These are phyloP conservation scores for Bos taurus DNA, from an alignment of 2,113 vertebrate genomes.

Conservation along the genomic window DNA sequence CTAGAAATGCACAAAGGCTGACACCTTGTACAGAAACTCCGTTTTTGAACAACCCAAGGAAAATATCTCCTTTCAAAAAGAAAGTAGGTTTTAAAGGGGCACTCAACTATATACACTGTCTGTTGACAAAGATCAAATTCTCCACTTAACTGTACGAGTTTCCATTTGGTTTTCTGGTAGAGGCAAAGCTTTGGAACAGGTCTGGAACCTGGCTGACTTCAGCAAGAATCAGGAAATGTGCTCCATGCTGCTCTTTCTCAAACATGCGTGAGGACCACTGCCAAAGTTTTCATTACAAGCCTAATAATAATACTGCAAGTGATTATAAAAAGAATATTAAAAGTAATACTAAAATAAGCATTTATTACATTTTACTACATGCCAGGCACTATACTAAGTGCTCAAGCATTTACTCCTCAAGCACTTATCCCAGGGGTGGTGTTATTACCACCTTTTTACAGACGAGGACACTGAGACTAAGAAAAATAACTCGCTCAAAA, in stretches of 20 bases:
- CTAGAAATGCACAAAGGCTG: not conserved
- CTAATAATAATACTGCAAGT: not conserved
- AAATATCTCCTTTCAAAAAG: not conserved
- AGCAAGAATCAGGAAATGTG: not conserved
- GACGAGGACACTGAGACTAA: not conserved
- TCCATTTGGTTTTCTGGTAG: not conserved
- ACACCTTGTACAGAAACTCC: not conserved
- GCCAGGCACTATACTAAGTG: not conserved
- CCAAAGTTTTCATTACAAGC: not conserved
- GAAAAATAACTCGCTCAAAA: not conserved
- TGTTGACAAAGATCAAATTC: not conserved
- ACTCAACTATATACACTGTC: not conserved
- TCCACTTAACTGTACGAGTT: not conserved
- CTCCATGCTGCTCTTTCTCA: not conserved
- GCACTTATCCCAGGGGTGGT: not conserved
- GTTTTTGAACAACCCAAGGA: not conserved
- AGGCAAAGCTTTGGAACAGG: not conserved
- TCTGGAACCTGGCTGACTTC: not conserved
- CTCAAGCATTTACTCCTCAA: not conserved
- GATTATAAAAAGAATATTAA: not conserved
- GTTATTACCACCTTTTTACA: not conserved
- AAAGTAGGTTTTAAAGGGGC: not conserved
- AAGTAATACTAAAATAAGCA: not conserved
- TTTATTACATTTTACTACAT: not conserved
- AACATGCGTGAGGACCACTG: not conserved